Percentiles rank a stretch among this genome's conserved stretches.
Conservation (phyloP, 2,113 vertebrate genomes). For the Colaptes auratus region DNA sequence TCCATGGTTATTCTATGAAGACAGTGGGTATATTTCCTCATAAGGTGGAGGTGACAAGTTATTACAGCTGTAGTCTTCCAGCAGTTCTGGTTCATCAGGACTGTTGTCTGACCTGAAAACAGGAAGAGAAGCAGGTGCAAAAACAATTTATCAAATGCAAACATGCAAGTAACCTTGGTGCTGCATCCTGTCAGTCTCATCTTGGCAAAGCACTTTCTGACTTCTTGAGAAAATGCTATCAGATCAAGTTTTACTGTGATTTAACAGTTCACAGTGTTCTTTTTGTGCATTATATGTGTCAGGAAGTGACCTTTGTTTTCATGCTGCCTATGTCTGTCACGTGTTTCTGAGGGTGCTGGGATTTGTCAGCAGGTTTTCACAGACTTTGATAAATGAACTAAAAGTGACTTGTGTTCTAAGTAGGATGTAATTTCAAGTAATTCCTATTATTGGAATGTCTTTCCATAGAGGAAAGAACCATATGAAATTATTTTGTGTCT, state of each 20-base stretch:
- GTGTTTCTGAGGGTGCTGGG: neutral
- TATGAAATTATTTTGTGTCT: neutral
- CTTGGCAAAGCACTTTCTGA: neutral
- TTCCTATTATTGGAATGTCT: neutral
- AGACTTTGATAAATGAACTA: neutral
- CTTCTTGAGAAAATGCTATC: neutral
- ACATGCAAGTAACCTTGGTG: neutral
- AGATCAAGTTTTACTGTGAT: neutral
- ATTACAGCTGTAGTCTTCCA: neutral
- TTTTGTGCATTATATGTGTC: neutral
- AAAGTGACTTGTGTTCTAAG: neutral
- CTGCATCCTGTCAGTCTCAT: neutral
- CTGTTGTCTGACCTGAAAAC: slow-evolving; percentile 59
- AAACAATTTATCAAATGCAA: neutral
- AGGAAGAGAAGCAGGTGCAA: neutral
- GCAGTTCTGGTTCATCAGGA: neutral
- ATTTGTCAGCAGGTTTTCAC: neutral
- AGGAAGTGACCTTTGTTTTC: neutral
- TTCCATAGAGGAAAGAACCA: neutral
- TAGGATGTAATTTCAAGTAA: neutral
- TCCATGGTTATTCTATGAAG: neutral
- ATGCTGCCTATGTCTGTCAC: neutral
- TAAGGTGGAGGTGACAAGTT: slow-evolving; percentile 72
- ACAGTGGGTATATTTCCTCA: slow-evolving; percentile 71
- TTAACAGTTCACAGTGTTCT: neutral